Percentiles rank a stretch among this genome's conserved stretches.
phyloP scores from a whole-genome alignment of 1,140 invertebrate genomes.

The Drosophila prosaltans region DNA sequence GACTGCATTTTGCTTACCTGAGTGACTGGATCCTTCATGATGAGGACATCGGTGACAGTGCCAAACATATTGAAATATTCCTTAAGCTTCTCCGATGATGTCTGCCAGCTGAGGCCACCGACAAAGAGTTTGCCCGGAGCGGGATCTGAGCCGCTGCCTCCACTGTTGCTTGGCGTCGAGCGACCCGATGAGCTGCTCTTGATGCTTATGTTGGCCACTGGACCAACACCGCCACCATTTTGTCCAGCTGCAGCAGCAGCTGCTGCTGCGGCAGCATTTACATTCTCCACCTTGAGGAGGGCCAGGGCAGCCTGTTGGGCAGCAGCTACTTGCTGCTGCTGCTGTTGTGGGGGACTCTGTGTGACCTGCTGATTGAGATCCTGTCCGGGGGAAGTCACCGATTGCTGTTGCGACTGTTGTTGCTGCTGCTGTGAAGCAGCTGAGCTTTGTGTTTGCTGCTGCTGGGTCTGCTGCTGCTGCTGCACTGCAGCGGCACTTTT shows the following conservation, averaged over 20 bases:
- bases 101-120: constrained; percentile 95
- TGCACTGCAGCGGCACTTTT: constrained; percentile 69
- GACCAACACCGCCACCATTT: constrained; percentile 38
- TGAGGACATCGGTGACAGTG: constrained; percentile 94
- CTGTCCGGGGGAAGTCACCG: constrained; percentile 43
- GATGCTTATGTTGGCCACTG: constrained; percentile 52
- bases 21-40: constrained; percentile 96
- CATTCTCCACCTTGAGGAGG: constrained; percentile 62
- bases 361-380: constrained; percentile 61
- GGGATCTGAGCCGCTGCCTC: constrained; percentile 85
- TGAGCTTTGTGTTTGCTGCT: constrained; percentile 59
- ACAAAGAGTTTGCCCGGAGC: constrained; percentile 95
- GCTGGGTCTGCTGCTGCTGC: constrained; percentile 47
- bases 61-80: constrained; percentile 97
- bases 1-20: constrained; percentile 87
- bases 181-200: constrained; percentile 87
- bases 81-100: constrained; percentile 93
- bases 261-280: constrained; percentile 50
- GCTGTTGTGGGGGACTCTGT: constrained; percentile 57
- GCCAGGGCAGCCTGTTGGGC: constrained; percentile 77
- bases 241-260: constrained; percentile 40
- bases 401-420: constrained; percentile 26
- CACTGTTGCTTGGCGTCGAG: constrained; percentile 87
- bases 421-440: constrained; percentile 21
- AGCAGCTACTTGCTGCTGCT: constrained; percentile 65